A percentile compares a stretch with the other conserved stretches of the same genome.
Conservation (phyloP, 2,888 invertebrate genomes). For the Eueremaeus valkanovi region DNA sequence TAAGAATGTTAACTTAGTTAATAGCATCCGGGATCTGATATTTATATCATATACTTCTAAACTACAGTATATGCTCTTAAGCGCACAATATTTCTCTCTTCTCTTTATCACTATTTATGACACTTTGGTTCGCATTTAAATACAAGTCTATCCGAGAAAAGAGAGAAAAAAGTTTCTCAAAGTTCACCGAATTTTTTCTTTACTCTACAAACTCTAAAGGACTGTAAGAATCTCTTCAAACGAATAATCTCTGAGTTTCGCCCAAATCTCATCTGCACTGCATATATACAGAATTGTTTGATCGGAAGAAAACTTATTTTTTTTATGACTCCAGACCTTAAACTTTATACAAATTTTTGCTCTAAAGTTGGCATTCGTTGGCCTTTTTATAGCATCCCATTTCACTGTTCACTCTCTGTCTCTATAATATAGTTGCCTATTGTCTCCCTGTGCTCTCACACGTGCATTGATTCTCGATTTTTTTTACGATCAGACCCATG, state of each 20-base stretch:
- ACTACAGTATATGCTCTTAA: background rate
- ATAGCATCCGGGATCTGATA: constrained; percentile 12
- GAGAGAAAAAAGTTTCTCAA: too few relatives aligned
- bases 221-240: background rate
- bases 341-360: background rate
- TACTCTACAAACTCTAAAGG: background rate
- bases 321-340: background rate
- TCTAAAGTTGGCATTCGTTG: background rate
- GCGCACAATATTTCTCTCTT: background rate
- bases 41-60: background rate
- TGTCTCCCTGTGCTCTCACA: too few relatives aligned
- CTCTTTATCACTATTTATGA: background rate
- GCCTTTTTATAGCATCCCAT: constrained; percentile 1
- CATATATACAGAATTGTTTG: too few relatives aligned
- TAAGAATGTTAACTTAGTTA: background rate
- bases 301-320: too few relatives aligned
- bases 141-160: too few relatives aligned
- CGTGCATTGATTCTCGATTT: too few relatives aligned
- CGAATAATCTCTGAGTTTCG: background rate
- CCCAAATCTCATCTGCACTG: background rate
- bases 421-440: too few relatives aligned
- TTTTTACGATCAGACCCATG: too few relatives aligned
- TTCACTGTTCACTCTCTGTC: too few relatives aligned
- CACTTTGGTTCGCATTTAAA: too few relatives aligned
- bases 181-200: too few relatives aligned